Base-by-base conservation (phyloP, 2,888 invertebrate genomes). In the Oxyteleia sp. region DNA sequence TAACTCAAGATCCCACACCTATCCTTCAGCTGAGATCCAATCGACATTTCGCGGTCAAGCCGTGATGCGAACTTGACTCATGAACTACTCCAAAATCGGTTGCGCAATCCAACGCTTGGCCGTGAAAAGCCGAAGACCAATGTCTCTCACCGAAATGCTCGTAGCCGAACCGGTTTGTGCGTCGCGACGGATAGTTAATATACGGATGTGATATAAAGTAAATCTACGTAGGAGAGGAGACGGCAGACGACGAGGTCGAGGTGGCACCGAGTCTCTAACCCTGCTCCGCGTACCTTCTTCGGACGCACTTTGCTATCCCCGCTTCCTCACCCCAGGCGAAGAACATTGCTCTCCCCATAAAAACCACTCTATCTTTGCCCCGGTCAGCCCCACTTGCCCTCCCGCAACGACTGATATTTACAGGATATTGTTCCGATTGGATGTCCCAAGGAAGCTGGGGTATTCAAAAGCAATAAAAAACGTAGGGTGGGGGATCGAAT, bases 401-500 rank as follows among this genome's bases (percentile, higher is more conserved):
- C 64, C 59, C 41, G 43, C 53, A 49, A 89, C 89, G 91, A 93
- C 92, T 93, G 93, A 93, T 93, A 93, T 93, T 93, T 93, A 91
- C 90, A 92, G 92, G 91, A 93, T 93, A 93, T 93, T 93, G 93
- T 92, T 92, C 91, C 92, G 90, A 89, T 90, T 91, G 91, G 92
- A 92, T 92, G 88, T 92, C 92, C 92, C 92, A 92, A 88, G 88
- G 89, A 92, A 92, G 92, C 93, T 92, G 92, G 91, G 91, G 92
- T 92, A 93, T 92, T 92, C 90, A 93, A 93, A 93, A 93, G 92
- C 92, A 92, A 92, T 92, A 93, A 90, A 90, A 87, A 89, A 92
- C 87, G 92, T 92, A 92, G 91, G 89, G 88, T 85, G 87, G 85
- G 87, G 87, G 80, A 87, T 87, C 86, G 88, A 82, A 61, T 63